Conservation (phyloP, 1,140 invertebrate genomes). For the Eulimnadia texana region DNA sequence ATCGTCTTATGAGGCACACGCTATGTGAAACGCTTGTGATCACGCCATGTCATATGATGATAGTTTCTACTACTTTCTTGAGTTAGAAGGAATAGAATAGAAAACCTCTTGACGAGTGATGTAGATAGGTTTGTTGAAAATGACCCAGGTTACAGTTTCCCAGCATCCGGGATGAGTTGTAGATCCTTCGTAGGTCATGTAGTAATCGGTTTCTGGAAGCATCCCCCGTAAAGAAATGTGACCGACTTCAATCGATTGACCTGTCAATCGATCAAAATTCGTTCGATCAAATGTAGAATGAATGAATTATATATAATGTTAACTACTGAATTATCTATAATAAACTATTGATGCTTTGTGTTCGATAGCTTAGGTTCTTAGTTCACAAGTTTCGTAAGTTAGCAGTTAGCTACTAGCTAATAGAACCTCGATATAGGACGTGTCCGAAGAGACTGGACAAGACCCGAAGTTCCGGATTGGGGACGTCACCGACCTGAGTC, state of each 20-base stretch:
- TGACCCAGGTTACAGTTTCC: constrained; percentile 88
- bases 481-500: constrained; percentile 66
- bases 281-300: too few relatives aligned
- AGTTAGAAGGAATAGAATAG: neutral
- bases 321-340: constrained; percentile 27
- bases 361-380: too few relatives aligned
- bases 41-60: too few relatives aligned
- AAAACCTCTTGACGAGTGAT: constrained; percentile 84
- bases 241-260: constrained; percentile 63
- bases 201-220: constrained; percentile 80
- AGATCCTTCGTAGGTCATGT: constrained; percentile 94
- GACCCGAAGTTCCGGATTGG: constrained; percentile 69
- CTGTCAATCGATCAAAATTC: too few relatives aligned
- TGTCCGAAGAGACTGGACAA: constrained; percentile 73
- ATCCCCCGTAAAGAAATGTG: constrained; percentile 66
- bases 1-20: too few relatives aligned
- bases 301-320: too few relatives aligned
- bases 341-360: constrained; percentile 2
- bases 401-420: too few relatives aligned
- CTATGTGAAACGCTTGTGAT: too few relatives aligned
- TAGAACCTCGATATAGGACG: constrained; percentile 74
- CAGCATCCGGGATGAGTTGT: constrained; percentile 85
- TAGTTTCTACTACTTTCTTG: neutral
- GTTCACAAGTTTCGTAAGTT: too few relatives aligned
- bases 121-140: constrained; percentile 92